Percentiles rank a stretch among this genome's conserved stretches.
These are phyloP conservation scores for Porites lutea DNA, from an alignment of 64 coral and sea anemone species.

Conservation along the genomic window DNA sequence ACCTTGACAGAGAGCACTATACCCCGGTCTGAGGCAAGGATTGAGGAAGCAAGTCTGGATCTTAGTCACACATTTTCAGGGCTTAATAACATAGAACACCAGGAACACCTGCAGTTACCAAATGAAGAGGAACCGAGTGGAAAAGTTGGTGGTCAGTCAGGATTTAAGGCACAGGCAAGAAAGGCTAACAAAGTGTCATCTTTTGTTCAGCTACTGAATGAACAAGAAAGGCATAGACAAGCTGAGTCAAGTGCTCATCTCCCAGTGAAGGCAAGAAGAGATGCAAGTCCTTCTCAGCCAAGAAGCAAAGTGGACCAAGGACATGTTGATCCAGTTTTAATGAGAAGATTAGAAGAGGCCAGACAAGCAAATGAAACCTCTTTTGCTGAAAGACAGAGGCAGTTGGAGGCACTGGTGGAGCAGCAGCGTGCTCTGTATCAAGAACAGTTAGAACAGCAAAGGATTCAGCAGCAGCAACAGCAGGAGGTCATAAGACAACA, in stretches of 20 bases:
- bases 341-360: neutral
- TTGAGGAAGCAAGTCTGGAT: conserved; percentile 32
- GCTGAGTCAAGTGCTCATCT: neutral
- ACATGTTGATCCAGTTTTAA: neutral
- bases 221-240: conserved; percentile 43
- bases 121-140: neutral
- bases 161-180: conserved; percentile 18
- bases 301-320: neutral
- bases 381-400: conserved; percentile 42
- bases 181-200: conserved; percentile 32
- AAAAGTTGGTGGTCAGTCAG: neutral
- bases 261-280: neutral
- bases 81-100: conserved; percentile 9
- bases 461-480: conserved; percentile 72
- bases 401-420: conserved; percentile 56
- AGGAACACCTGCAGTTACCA: conserved; percentile 32
- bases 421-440: conserved; percentile 70
- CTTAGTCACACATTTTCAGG: conserved; percentile 43
- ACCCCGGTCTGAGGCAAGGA: neutral
- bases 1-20: conserved; percentile 61
- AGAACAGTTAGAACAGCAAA: conserved; percentile 63
- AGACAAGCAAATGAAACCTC: conserved; percentile 30
- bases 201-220: conserved; percentile 43
- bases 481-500: conserved; percentile 65
- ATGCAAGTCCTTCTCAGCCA: neutral